Base-by-base conservation (phyloP, 1,140 invertebrate genomes). In the Andricus grossulariae region DNA sequence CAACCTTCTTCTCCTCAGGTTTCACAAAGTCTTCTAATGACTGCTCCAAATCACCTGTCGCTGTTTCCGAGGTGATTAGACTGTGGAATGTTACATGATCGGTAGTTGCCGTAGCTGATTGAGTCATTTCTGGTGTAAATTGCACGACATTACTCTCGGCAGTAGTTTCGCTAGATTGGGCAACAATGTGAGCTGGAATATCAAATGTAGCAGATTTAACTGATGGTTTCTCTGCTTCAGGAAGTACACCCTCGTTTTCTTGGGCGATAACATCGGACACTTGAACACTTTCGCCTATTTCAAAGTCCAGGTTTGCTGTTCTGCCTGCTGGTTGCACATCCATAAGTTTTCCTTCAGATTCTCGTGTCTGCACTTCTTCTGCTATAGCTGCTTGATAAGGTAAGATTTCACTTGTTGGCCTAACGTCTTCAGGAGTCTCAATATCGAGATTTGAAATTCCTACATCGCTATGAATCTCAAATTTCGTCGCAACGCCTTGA, bases 321-420 rank as follows among this genome's bases (percentile, higher is more conserved):
- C 88, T 91, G 32, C 84, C 83, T 16, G 85, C 74, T 0, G 90
- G 88, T 78, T 90, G 84, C 11, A 87, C 74, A 75, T 90, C 86
- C 11, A 52, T 19, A 72, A 94, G 91, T 21, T 89, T 84, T 13
- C 85, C 90, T 90, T 94, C 94, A 71, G 88, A 92, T 87, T 94
- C 94, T 71, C 87, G 75, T 78, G 90, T 83, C 82, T 90, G 72
- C 84, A 90, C 79, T 85, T 92, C 90, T 81, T 92, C 89, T 54
- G 88, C 83, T 45, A 91, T 76, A 7, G 91, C 83, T 78, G 88
- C 90, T 86, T 93, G 89, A 54, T 91, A 88, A 18, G 92, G 89
- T 45, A 91, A 84, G 50, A 92, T 79, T 73, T 89, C 87, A 12
- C 86, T 84, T 74, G 90, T 90, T 0, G 93, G 92, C 79, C 85